Evolutionary conservation across 2,888 invertebrate genomes (phyloP).

Genomic region (Perizoma affinitatum): DNA sequence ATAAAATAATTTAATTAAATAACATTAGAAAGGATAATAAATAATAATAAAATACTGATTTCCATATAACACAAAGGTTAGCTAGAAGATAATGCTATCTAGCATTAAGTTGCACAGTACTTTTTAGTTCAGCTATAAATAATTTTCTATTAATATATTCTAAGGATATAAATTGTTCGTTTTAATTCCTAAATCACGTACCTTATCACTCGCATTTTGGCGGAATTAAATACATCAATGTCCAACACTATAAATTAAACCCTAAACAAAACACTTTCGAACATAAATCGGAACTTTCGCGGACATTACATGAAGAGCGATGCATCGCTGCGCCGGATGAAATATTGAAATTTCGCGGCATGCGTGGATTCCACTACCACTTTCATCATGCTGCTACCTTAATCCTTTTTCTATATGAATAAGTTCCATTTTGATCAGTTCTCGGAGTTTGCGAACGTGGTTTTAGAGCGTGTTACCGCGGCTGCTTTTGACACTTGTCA

Average conservation of each 20-base stretch:
- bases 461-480: slow-evolving; percentile 44
- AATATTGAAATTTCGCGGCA: slow-evolving; percentile 64
- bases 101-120: no score
- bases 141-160: no score
- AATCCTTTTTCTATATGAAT: slow-evolving; percentile 23
- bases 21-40: no score
- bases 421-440: slow-evolving; percentile 39
- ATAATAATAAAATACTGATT: no score
- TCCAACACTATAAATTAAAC: slow-evolving; percentile 4
- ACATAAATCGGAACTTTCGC: slow-evolving; percentile 3
- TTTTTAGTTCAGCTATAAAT: no score
- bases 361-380: slow-evolving; percentile 45
- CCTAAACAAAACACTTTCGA: neutral
- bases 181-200: slow-evolving; percentile 8
- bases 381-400: slow-evolving; percentile 16
- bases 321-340: slow-evolving; percentile 56
- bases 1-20: no score
- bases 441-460: slow-evolving; percentile 28
- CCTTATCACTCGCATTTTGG: slow-evolving; percentile 3
- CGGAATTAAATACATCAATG: slow-evolving; percentile 1
- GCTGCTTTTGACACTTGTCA: slow-evolving; percentile 65
- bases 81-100: no score
- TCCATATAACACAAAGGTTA: no score
- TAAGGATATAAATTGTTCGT: neutral
- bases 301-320: slow-evolving; percentile 42